Percentiles rank a stretch among this genome's conserved stretches.
Evolutionary conservation across 2,113 vertebrate species (phyloP).

Genomic region (Bombycilla garrulus): DNA sequence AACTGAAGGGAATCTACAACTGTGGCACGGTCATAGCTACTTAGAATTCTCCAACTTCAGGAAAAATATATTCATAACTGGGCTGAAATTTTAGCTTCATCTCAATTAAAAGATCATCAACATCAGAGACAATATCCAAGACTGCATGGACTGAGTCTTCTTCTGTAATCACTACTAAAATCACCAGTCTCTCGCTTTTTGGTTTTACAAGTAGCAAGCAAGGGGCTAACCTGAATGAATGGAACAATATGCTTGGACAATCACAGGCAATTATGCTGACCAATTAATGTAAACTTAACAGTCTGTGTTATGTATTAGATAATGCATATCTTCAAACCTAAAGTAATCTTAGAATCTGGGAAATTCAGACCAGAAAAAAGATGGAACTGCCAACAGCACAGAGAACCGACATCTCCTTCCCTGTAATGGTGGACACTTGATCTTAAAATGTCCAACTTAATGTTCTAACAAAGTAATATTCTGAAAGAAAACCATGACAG

Average conservation of each 20-base stretch:
- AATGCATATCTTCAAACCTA: background rate
- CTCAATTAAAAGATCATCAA: background rate
- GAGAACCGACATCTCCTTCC: background rate
- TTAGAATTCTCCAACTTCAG: background rate
- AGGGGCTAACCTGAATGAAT: background rate
- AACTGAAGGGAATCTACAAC: background rate
- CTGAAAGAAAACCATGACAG: background rate
- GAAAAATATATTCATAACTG: background rate
- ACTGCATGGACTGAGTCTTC: background rate
- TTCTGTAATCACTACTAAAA: background rate
- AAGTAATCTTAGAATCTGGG: background rate
- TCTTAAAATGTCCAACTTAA: background rate
- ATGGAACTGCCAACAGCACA: background rate
- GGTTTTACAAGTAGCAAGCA: background rate
- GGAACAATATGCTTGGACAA: background rate
- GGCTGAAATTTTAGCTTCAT: background rate
- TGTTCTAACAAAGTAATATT: background rate
- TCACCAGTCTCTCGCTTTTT: background rate
- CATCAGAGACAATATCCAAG: background rate
- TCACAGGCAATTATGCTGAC: background rate
- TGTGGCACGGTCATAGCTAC: background rate
- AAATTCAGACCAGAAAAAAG: background rate
- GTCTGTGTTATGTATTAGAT: background rate
- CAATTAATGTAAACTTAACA: background rate
- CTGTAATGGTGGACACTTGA: background rate